These are phyloP conservation scores for Coptodon bakossiorum DNA, from an alignment of 2,113 vertebrate species.

Conservation along the genomic window DNA sequence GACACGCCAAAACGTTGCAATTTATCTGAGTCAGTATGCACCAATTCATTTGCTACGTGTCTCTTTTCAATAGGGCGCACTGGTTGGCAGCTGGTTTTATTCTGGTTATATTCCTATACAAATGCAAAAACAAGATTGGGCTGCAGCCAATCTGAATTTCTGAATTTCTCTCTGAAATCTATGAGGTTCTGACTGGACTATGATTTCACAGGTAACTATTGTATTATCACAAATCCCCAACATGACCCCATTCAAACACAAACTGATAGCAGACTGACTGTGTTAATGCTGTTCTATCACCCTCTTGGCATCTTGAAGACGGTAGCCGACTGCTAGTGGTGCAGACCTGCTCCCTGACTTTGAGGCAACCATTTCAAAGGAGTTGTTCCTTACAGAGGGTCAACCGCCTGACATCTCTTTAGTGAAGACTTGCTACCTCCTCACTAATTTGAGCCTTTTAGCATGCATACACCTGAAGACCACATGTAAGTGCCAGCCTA, in stretches of 20 bases:
- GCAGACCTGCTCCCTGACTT: neutral
- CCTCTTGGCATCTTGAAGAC: fast-evolving
- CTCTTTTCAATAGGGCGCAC: neutral
- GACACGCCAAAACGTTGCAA: neutral
- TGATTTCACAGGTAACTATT: neutral
- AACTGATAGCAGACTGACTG: neutral
- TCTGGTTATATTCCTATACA: neutral
- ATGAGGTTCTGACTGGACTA: neutral
- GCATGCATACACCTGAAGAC: neutral
- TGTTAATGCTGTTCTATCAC: neutral
- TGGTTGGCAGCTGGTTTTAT: neutral
- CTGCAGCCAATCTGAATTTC: neutral
- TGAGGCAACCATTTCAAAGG: neutral
- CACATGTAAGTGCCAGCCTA: neutral
- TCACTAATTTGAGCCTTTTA: neutral
- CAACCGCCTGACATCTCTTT: neutral
- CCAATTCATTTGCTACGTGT: neutral
- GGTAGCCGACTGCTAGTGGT: neutral
- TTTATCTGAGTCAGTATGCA: neutral
- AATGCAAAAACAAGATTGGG: neutral
- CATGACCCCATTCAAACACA: neutral
- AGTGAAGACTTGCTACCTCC: neutral
- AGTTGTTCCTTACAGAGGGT: neutral
- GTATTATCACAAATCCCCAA: neutral
- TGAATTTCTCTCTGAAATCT: neutral